phyloP scores from a whole-genome alignment of 1,140 invertebrate species.

The Aphaenogaster floridana region DNA sequence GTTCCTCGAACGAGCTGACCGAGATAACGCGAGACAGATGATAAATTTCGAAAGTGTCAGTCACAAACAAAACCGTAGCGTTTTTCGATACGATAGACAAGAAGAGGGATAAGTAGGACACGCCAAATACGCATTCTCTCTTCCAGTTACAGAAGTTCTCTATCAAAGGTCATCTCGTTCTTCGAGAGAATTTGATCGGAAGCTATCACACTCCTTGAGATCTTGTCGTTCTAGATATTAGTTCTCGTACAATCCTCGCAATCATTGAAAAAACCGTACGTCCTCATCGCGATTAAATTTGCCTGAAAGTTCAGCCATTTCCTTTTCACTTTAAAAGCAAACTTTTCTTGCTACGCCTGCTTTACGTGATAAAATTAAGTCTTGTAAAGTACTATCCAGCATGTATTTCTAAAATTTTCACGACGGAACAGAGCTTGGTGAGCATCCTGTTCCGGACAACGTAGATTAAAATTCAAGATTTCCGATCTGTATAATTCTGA shows the following conservation, averaged over 20 bases:
- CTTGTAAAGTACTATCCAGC: background rate
- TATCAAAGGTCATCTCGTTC: background rate
- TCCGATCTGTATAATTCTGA: background rate
- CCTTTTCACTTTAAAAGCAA: background rate
- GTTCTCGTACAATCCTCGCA: slow-evolving; percentile 5
- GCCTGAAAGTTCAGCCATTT: slow-evolving; percentile 4
- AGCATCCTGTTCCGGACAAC: slow-evolving; percentile 12
- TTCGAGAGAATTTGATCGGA: slow-evolving; percentile 6
- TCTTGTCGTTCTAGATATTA: slow-evolving; percentile 22
- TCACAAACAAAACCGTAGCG: background rate
- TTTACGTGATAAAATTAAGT: background rate
- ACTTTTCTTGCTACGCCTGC: background rate
- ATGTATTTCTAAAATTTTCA: background rate
- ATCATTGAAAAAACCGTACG: background rate
- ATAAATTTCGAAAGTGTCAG: slow-evolving; percentile 32
- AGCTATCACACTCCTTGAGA: background rate
- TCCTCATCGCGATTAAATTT: background rate
- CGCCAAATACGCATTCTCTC: slow-evolving; percentile 7
- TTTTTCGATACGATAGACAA: slow-evolving; percentile 1
- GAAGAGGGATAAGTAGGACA: slow-evolving; percentile 8
- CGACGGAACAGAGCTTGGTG: background rate
- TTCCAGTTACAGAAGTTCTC: slow-evolving; percentile 3
- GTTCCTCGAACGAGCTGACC: background rate
- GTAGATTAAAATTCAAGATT: background rate
- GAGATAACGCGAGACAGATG: slow-evolving; percentile 24